Percentiles rank a stretch among this genome's conserved stretches.
phyloP scores from a whole-genome alignment of 2,888 invertebrate species.

The Cacoxenus indagator region DNA sequence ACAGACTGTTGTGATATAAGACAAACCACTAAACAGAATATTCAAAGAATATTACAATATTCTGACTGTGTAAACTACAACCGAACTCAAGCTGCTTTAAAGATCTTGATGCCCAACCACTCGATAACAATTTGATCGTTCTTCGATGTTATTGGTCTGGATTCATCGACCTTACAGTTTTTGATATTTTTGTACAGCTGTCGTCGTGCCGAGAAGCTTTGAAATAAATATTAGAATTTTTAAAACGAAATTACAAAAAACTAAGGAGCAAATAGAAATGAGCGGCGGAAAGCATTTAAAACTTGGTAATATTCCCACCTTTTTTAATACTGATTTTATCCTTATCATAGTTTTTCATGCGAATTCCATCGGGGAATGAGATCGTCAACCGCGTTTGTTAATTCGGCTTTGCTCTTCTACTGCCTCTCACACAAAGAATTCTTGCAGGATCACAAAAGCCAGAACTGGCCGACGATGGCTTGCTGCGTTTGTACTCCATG shows the following conservation, averaged over 20 bases:
- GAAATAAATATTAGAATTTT: background rate
- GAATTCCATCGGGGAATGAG: background rate
- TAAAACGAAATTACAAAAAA: too few relatives aligned
- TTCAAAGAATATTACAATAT: too few relatives aligned
- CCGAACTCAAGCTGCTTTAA: too few relatives aligned
- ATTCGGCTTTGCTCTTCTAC: background rate
- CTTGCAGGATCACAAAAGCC: slow-evolving; percentile 78
- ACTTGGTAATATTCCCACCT: background rate
- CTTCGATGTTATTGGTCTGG: too few relatives aligned
- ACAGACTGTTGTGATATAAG: too few relatives aligned
- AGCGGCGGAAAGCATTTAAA: slow-evolving; percentile 5
- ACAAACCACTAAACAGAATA: too few relatives aligned
- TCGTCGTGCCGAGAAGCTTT: background rate
- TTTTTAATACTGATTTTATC: background rate
- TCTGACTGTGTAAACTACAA: too few relatives aligned
- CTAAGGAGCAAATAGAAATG: background rate
- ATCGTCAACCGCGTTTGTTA: background rate
- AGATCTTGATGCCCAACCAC: too few relatives aligned
- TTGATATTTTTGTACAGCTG: too few relatives aligned
- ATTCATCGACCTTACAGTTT: too few relatives aligned
- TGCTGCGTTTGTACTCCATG: slow-evolving; percentile 84
- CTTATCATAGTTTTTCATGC: background rate
- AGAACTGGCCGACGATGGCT: slow-evolving; percentile 74
- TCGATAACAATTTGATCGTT: too few relatives aligned
- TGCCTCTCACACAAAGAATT: background rate